Percentiles rank a stretch among this genome's conserved stretches.
Conservation (phyloP, 2,797 vertebrate species). For the Hyperoplus lanceolatus region DNA sequence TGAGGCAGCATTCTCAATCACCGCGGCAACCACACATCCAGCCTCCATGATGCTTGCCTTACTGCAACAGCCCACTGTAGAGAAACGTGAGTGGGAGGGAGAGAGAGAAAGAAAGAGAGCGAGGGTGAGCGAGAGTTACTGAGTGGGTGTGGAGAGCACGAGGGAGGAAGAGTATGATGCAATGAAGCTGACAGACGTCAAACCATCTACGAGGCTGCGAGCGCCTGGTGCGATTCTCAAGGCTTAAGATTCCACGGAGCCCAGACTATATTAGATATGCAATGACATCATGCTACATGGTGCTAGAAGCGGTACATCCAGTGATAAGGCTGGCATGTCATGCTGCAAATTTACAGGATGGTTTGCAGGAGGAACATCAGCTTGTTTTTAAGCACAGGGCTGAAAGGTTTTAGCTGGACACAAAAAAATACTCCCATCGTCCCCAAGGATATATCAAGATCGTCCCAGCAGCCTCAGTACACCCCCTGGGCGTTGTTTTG, state of each 20-base stretch:
- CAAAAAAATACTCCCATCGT: constrained; percentile 23
- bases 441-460: constrained; percentile 32
- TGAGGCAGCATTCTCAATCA: constrained; percentile 83
- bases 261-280: constrained; percentile 61
- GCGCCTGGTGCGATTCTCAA: constrained; percentile 51
- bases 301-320: constrained; percentile 35
- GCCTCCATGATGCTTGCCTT: constrained; percentile 86
- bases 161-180: constrained; percentile 55
- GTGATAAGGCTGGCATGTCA: constrained; percentile 45
- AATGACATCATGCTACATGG: constrained; percentile 76
- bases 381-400: not conserved
- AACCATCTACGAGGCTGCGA: constrained; percentile 66
- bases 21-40: constrained; percentile 85
- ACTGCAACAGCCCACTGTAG: constrained; percentile 83
- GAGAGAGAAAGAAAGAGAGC: constrained; percentile 28
- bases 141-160: constrained; percentile 32
- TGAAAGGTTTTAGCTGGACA: constrained; percentile 32
- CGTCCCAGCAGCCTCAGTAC: constrained; percentile 17
- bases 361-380: constrained; percentile 40
- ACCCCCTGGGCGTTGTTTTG: not conserved
- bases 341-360: constrained; percentile 37
- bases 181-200: constrained; percentile 71
- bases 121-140: constrained; percentile 28
- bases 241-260: constrained; percentile 56
- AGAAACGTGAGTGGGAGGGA: constrained; percentile 66